Conservation (phyloP, 2,888 invertebrate genomes). For the Cheiracanthium punctorium region DNA sequence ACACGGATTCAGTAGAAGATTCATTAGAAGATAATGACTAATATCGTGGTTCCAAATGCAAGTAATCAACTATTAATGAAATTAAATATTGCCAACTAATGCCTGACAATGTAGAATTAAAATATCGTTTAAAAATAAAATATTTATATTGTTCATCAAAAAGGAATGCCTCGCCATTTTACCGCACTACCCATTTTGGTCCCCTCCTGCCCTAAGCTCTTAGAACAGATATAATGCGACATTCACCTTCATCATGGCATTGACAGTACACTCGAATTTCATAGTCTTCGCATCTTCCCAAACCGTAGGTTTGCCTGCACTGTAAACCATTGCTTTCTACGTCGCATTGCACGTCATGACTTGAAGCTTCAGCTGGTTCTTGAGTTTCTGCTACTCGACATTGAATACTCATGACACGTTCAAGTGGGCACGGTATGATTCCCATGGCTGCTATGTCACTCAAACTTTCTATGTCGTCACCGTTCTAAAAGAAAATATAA, state of each 20-base stretch:
- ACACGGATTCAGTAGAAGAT: no score
- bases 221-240: no score
- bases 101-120: no score
- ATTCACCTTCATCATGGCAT: slow-evolving; percentile 47
- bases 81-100: no score
- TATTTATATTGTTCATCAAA: no score
- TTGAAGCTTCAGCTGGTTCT: slow-evolving; percentile 82
- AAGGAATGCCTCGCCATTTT: no score
- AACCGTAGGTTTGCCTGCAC: slow-evolving; percentile 78
- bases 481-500: slow-evolving; percentile 13
- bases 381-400: slow-evolving; percentile 84
- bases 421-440: slow-evolving; percentile 32
- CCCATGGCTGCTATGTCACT: neutral
- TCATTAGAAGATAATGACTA: no score
- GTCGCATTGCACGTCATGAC: slow-evolving; percentile 86
- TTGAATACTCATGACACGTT: slow-evolving; percentile 82
- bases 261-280: slow-evolving; percentile 82
- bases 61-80: no score
- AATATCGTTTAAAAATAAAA: no score
- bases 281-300: slow-evolving; percentile 83
- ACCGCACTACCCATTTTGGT: no score
- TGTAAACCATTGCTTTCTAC: slow-evolving; percentile 82
- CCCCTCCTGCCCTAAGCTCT: no score
- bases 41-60: no score
- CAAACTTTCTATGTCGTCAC: slow-evolving; percentile 36